Evolutionary conservation across 2,797 vertebrate species (phyloP), one percentile per base, ranked within the genome.

Genomic region (Crocidura indochinensis): DNA sequence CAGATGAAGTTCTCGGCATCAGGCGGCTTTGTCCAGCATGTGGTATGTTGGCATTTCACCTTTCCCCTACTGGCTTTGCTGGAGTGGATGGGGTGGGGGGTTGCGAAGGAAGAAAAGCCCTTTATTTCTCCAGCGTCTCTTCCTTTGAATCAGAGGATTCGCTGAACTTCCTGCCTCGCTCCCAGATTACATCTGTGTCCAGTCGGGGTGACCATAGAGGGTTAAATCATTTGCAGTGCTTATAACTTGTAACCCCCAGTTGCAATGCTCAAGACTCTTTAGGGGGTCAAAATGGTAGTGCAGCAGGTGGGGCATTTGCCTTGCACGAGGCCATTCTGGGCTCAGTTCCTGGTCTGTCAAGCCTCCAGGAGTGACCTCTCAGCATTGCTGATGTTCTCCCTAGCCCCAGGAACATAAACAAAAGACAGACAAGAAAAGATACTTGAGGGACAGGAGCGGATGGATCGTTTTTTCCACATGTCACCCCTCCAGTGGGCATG

Each of bases 1-100:
- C 98, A 99, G 97, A 98, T 99, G 96, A 99, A 99, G 97, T 98
- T 99, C 68, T 98, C 98, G 26, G 97, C 99, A 64, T 92, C 98
- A 1, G 98, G 98, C 95, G 97, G 94, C 94, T 97, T 98, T 88
- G 93, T 97, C 72, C 97, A 97, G 84, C 98, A 96, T 0, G 14
- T 91, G 95, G 98, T 98, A 97, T 95, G 38, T 38, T 38, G 97
- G 46, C 2, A 1, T 44, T 46, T 46, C 53, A 3, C 7, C 6
- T 65, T 87, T 49, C 46, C 29, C 10, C 17, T 69, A 0, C 31
- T 72, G 2, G 1, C 64, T 86, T 0, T 10, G 3, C 11, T 3
- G 56, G 38, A 38, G 38, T 38, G 38, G 38, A 38, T 26, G 29
- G 6, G n/a, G 71, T 29, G 51, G 12, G 20, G 29, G 68, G 12